Conservation (phyloP, 2,888 invertebrate species). For the Dasysyrphus albostriatus region DNA sequence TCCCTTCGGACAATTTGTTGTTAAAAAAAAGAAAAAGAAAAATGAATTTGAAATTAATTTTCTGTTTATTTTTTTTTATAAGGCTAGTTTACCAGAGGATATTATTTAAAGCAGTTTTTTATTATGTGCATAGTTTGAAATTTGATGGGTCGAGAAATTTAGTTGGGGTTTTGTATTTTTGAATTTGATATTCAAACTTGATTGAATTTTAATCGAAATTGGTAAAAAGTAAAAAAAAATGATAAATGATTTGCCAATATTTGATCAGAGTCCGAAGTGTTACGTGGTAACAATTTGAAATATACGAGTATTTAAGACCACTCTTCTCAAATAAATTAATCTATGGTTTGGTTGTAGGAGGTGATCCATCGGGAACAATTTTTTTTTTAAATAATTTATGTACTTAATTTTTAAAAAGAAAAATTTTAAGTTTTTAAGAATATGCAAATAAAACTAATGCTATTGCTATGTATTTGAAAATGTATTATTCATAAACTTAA, state of each 20-base stretch:
- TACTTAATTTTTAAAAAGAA: too few relatives aligned
- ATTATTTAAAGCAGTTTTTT: conserved; percentile 7
- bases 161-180: background rate
- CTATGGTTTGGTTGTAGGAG: too few relatives aligned
- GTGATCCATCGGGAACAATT: too few relatives aligned
- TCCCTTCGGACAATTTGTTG: conserved; percentile 44
- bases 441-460: too few relatives aligned
- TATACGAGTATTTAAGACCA: too few relatives aligned
- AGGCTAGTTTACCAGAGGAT: background rate
- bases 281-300: too few relatives aligned
- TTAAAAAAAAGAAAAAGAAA: conserved; percentile 16
- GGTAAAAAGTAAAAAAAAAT: background rate
- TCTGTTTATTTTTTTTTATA: background rate
- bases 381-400: too few relatives aligned
- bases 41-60: conserved; percentile 10
- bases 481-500: too few relatives aligned
- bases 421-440: too few relatives aligned
- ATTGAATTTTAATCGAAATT: background rate
- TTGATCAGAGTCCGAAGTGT: background rate
- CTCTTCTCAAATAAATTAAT: too few relatives aligned
- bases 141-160: background rate
- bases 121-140: background rate
- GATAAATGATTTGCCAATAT: background rate
- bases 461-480: too few relatives aligned
- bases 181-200: background rate